Percentiles rank a stretch among this genome's conserved stretches.
Conservation (phyloP, 2,888 invertebrate genomes). For the Hydroisotoma schaefferi region DNA sequence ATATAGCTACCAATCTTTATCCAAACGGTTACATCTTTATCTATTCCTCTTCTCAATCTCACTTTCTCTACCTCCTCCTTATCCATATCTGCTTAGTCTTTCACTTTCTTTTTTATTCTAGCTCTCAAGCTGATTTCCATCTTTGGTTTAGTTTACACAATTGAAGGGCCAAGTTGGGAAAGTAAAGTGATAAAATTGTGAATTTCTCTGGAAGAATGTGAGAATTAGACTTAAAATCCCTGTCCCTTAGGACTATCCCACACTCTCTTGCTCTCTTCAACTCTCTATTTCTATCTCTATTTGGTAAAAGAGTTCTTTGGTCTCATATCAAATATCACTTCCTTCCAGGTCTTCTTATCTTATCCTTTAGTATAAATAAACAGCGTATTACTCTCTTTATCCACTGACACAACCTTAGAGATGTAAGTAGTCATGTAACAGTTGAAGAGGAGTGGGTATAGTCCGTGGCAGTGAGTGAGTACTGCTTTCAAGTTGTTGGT, state of each 20-base stretch:
- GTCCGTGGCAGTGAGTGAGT: conserved; percentile 14
- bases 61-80: conserved; percentile 24
- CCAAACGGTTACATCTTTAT: conserved; percentile 19
- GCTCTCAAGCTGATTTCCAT: conserved; percentile 7
- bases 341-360: no score
- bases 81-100: no score
- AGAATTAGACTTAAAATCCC: conserved; percentile 40
- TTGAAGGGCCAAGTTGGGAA: conserved; percentile 8
- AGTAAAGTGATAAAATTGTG: conserved; percentile 10
- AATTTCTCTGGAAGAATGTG: conserved; percentile 15
- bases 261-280: conserved; percentile 6
- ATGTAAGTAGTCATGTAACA: no score
- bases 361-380: background rate
- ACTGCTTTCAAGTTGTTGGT: conserved; percentile 17
- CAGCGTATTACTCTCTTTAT: background rate
- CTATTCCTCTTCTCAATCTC: conserved; percentile 19
- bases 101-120: no score
- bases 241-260: conserved; percentile 15
- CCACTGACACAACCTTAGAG: no score
- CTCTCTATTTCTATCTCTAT: background rate
- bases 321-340: no score
- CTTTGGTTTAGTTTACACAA: conserved; percentile 6
- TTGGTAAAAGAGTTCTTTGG: no score
- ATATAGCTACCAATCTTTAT: background rate
- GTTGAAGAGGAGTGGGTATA: background rate